Conservation (phyloP, 1,140 invertebrate species). For the Diachasmimorpha longicaudata region DNA sequence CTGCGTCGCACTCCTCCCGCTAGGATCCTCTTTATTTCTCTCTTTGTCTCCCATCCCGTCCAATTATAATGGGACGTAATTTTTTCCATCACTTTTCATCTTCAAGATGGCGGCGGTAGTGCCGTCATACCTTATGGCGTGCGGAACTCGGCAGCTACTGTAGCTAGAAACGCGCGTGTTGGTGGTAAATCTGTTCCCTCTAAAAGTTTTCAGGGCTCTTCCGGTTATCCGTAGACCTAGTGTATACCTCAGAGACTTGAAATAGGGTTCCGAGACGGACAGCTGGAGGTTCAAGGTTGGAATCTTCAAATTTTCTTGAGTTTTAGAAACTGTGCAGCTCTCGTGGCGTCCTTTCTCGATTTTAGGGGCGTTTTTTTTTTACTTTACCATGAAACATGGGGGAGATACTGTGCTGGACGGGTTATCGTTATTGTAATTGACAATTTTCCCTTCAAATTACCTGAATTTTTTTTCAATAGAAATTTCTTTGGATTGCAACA, state of each 20-base stretch:
- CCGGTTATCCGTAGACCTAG: not conserved
- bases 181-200: not conserved
- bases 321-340: not conserved
- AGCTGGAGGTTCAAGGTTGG: conserved; percentile 14
- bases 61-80: not conserved
- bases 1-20: conserved; percentile 39
- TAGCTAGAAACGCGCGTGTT: not conserved
- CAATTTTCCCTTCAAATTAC: too few relatives aligned
- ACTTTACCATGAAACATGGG: too few relatives aligned
- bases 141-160: not conserved
- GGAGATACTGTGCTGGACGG: too few relatives aligned
- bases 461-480: too few relatives aligned
- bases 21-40: conserved; percentile 1
- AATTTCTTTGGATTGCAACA: too few relatives aligned
- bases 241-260: not conserved
- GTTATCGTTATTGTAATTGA: too few relatives aligned
- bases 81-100: conserved; percentile 21
- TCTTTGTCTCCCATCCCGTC: not conserved
- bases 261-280: not conserved
- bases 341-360: not conserved
- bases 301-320: not conserved
- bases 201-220: not conserved
- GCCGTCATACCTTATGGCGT: conserved; percentile 47
- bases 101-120: conserved; percentile 54
- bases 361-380: not conserved